Conservation (phyloP, 2,113 vertebrate species). For the Anoura caudifer region DNA sequence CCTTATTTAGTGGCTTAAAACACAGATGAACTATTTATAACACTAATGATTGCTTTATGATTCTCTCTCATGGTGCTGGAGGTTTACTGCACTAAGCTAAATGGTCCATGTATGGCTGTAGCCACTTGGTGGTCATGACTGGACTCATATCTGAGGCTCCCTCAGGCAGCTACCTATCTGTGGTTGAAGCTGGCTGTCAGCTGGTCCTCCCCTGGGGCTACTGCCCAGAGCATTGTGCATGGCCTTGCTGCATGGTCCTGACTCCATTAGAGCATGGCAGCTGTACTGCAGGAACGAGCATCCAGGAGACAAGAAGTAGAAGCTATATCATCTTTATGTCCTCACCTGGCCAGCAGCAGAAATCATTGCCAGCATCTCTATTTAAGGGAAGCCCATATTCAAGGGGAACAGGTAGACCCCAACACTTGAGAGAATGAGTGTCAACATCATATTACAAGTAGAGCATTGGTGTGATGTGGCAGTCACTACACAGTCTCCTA, state of each 20-base stretch:
- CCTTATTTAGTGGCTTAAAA: neutral
- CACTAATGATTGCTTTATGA: neutral
- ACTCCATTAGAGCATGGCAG: neutral
- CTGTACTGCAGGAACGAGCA: too few species aligned
- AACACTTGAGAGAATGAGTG: neutral
- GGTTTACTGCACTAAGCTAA: neutral
- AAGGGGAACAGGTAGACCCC: neutral
- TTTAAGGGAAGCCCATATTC: neutral
- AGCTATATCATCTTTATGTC: neutral
- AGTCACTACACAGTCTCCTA: neutral
- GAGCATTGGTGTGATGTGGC: neutral
- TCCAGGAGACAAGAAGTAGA: neutral
- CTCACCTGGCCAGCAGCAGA: neutral
- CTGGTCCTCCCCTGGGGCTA: neutral
- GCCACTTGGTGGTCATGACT: neutral
- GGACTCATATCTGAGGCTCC: neutral
- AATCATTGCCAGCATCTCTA: neutral
- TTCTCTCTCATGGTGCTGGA: neutral
- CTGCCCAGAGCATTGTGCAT: too few species aligned
- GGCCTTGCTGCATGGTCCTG: neutral
- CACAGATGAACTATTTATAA: too few species aligned
- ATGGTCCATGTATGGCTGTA: rapidly evolving
- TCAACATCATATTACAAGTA: neutral
- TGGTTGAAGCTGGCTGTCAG: too few species aligned
- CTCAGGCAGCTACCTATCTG: neutral